phyloP scores from a whole-genome alignment of 2,888 invertebrate genomes.

The Platycheirus rosarum region DNA sequence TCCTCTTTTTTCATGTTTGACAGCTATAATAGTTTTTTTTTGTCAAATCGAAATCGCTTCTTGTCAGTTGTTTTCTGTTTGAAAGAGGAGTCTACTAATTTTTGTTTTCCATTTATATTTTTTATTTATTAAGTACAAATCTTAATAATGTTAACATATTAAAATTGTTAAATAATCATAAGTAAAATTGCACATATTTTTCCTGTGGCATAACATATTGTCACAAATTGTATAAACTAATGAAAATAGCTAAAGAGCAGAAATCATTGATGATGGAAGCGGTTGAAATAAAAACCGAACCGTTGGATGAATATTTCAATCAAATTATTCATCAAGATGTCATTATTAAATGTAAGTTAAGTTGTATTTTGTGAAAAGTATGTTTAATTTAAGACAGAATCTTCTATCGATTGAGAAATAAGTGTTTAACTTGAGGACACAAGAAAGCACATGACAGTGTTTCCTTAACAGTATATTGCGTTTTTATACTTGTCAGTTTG shows the following conservation, averaged over 20 bases:
- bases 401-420: neutral
- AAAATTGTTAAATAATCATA: conserved; percentile 25
- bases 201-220: neutral
- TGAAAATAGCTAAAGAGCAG: neutral
- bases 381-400: neutral
- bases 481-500: conserved; percentile 56
- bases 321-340: conserved; percentile 46
- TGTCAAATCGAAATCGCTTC: neutral
- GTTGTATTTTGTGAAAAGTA: neutral
- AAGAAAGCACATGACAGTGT: neutral
- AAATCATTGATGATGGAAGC: conserved; percentile 10
- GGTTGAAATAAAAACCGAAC: conserved; percentile 63
- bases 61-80: conserved; percentile 25
- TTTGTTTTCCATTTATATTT: conserved; percentile 19
- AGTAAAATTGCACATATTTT: neutral
- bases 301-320: conserved; percentile 46
- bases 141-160: neutral
- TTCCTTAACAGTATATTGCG: conserved; percentile 63
- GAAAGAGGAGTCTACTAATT: conserved; percentile 19
- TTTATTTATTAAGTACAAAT: conserved; percentile 18
- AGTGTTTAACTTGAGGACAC: no score
- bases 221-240: neutral
- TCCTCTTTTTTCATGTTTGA: conserved; percentile 10
- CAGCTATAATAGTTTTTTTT: conserved; percentile 13
- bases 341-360: conserved; percentile 56